These are phyloP conservation scores for Poeciliopsis paucimaculata DNA, from an alignment of 2,797 vertebrate species.

Conservation along the genomic window DNA sequence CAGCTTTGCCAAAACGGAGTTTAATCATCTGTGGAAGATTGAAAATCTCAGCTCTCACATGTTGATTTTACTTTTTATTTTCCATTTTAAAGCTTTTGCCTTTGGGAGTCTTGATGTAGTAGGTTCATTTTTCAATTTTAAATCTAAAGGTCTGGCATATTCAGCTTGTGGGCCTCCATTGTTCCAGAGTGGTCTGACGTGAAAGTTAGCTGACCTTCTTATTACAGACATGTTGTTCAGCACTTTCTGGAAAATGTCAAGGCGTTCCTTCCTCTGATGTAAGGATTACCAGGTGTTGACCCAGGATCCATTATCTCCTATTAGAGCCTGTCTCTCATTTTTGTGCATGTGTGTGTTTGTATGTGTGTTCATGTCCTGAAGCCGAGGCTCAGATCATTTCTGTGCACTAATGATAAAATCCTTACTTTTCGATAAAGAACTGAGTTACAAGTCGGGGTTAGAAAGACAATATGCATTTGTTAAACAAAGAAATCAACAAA, in stretches of 20 bases:
- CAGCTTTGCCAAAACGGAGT: slow-evolving; percentile 66
- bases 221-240: slow-evolving; percentile 61
- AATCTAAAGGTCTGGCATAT: slow-evolving; percentile 32
- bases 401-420: slow-evolving; percentile 4
- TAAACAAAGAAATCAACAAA: not conserved
- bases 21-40: slow-evolving; percentile 15
- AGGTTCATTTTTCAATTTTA: slow-evolving; percentile 16
- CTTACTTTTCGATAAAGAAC: not conserved
- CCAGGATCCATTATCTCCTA: slow-evolving; percentile 78
- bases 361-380: slow-evolving; percentile 11
- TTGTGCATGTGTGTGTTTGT: slow-evolving; percentile 18
- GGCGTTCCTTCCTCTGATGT: slow-evolving; percentile 60
- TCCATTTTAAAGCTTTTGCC: slow-evolving; percentile 15
- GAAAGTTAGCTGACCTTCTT: slow-evolving; percentile 68
- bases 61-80: slow-evolving; percentile 49
- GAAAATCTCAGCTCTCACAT: slow-evolving; percentile 51
- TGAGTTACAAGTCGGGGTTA: no score
- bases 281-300: slow-evolving; percentile 81
- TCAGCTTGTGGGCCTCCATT: slow-evolving; percentile 54
- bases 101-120: slow-evolving; percentile 15
- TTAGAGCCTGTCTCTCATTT: slow-evolving; percentile 68
- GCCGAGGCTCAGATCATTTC: not conserved
- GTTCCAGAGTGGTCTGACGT: slow-evolving; percentile 40
- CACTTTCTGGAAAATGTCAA: slow-evolving; percentile 77
- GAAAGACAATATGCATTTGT: not conserved